Evolutionary conservation across 2,113 vertebrate species (phyloP), one percentile per base, ranked within the genome.

Genomic region (Pontoporia blainvillei): DNA sequence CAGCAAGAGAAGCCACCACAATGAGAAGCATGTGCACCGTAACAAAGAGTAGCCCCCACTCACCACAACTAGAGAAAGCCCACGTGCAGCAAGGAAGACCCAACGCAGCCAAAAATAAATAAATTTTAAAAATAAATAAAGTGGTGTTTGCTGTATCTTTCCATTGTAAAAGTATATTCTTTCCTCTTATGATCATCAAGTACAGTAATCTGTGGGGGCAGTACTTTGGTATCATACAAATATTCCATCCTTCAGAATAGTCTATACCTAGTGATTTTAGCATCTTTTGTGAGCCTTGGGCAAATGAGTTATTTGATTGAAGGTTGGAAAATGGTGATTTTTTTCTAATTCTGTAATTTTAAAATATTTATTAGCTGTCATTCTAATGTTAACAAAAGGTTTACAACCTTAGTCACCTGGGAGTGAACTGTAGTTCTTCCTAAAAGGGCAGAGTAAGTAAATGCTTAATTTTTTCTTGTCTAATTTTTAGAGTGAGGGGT

Each of bases 311-410:
- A 25, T 36, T 81, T 86, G 81, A 88, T 34, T 84, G 36, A 85
- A 84, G 25, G 23, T 91, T 90, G n/a, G 49, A 94, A 96, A 92
- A 78, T 83, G 54, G 6, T 66, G 23, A 82, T 90, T 83, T 94
- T 94, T 52, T 94, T 52, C 86, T 83, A 72, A 71, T 93, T 90
- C 8, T 57, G 2, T 83, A 90, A 64, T 86, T 81, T 10, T 82
- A 89, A 62, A 64, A 82, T 18, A 8, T 69, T 91, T 89, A 82
- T 89, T 95, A 83, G 52, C 23, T 82, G 15, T 94, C 54, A 73
- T 84, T 90, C 21, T 93, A 79, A 11, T 90, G 21, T 90, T 87
- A 93, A 59, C 7, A 89, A 67, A 71, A 79, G 34, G 6, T 92
- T 96, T 85, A 54, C 78, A 84, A 84, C 31, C 18, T 92, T 89